Base-by-base conservation (phyloP, 2,113 vertebrate species). In the Alces alces region DNA sequence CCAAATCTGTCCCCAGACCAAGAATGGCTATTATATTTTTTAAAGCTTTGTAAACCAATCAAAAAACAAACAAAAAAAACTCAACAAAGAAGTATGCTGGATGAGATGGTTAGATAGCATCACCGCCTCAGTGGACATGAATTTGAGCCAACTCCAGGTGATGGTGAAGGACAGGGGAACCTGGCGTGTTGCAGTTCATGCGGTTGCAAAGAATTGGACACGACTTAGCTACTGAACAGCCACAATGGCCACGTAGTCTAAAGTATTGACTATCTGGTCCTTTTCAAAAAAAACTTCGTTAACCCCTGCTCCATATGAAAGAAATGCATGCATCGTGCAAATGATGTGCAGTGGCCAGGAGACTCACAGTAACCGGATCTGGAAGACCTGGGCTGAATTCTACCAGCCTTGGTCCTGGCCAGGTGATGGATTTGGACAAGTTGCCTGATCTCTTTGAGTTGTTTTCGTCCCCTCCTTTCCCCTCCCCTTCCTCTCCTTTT, bases 311-410 rank as follows among this genome's bases (percentile, higher is more conserved):
- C 82, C 88, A 23, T 91, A 82, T 19, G 36, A 70, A 76, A 60
- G 39, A 89, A 45, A 36, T 39, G 0, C 6, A 0, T 28, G 0
- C 17, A 7, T 61, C 6, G 2, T 39, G 17, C 19, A 13, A 9
- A 0, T 16, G 60, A 19, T 28, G 27, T 28, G 39, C 23, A 16
- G 54, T 36, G 55, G 28, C 7, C 30, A 2, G 17, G n/a, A 39
- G 19, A n/a, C 13, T 14, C 54, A 1, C 11, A 16, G 36, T 25
- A 0, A 12, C 19, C 33, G n/a, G 28, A 1, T 70, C 64, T 64
- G 93, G 88, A 52, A 73, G 80, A 11, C 15, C 17, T 27, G 43
- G 54, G 30, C 28, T 93, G 39, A 14, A 8, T 39, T 76, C 36
- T 21, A 7, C 47, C 10, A 23, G 58, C 64, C 52, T 82, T 17